These are phyloP conservation scores for Balearica regulorum DNA, from an alignment of 2,797 vertebrate genomes.

Conservation along the genomic window DNA sequence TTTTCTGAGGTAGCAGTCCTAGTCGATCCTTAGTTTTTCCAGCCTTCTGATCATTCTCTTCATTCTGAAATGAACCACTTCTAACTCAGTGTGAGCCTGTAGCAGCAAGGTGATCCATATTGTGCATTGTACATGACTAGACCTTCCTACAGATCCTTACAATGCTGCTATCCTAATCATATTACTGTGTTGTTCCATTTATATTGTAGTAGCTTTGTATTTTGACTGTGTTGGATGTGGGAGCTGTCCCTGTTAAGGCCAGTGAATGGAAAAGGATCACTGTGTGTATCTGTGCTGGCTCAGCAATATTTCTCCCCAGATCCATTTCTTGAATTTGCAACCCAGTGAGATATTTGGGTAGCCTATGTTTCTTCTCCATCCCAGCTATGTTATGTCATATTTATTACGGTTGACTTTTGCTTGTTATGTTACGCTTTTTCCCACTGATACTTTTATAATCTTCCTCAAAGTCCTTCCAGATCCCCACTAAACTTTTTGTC, in stretches of 20 bases:
- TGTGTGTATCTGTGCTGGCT: background rate
- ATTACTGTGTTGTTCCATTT: background rate
- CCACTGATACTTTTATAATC: background rate
- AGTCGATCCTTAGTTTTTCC: background rate
- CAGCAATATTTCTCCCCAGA: background rate
- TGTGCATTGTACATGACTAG: background rate
- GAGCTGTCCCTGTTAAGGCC: background rate
- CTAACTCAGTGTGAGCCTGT: background rate
- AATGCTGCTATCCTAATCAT: background rate
- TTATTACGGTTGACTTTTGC: background rate
- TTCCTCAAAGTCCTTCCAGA: background rate
- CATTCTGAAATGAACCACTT: background rate
- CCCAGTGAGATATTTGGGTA: background rate
- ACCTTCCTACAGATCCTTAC: background rate
- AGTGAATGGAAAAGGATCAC: background rate
- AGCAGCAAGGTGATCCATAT: background rate
- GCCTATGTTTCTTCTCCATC: background rate
- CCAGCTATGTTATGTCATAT: background rate
- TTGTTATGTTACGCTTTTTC: background rate
- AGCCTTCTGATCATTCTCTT: background rate
- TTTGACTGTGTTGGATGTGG: background rate
- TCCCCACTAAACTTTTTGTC: background rate
- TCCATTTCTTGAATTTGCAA: background rate
- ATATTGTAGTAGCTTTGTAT: background rate
- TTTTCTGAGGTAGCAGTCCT: background rate